Base-by-base conservation (phyloP, 1,140 invertebrate genomes). In the Drosophila dunni region DNA sequence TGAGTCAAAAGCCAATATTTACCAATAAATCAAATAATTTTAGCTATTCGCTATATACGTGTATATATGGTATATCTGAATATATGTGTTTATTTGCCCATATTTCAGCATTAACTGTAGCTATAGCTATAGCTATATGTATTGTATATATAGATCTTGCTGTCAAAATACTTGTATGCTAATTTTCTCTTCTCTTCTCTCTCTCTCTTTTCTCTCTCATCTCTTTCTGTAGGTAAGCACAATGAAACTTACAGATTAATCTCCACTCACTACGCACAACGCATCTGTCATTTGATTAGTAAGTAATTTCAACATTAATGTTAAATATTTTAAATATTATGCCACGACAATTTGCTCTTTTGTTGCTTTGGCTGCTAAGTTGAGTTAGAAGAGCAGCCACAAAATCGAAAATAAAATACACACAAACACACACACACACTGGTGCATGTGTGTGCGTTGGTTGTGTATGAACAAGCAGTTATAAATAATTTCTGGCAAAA, bases 401-500 rank as follows among this genome's bases (percentile, higher is more conserved):
- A 78, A 63, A 24, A 86, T 78, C 58, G 65, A 82, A 81, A 80
- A 85, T 78, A 62, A 75, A 65, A 75, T 54, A 38, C 34, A 54
- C 34, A 38, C 34, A 54, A 15, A 38, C 45, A 65, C 48, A 65
- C 54, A 45, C 45, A 24, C 29, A 54, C 29, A 11, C 38, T 46
- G 44, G n/a, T 36, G 15, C 54, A 24, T 53, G 17, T 34, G 7
- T 70, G 13, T 73, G 42, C 64, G 40, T 48, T 65, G 44, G 44
- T 63, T 29, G 81, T 78, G 75, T 75, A 79, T 86, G 75, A 88
- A 86, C 83, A 86, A 88, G 83, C 75, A 75, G 89, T 92, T 92
- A 92, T 92, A 92, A 91, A 92, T 92, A 92, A 92, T 91, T 92
- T 91, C 89, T 91, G 91, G 91, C 86, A 90, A 91, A 91, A 92